phyloP scores from a whole-genome alignment of 1,140 invertebrate genomes.

The Drosophila saltans region DNA sequence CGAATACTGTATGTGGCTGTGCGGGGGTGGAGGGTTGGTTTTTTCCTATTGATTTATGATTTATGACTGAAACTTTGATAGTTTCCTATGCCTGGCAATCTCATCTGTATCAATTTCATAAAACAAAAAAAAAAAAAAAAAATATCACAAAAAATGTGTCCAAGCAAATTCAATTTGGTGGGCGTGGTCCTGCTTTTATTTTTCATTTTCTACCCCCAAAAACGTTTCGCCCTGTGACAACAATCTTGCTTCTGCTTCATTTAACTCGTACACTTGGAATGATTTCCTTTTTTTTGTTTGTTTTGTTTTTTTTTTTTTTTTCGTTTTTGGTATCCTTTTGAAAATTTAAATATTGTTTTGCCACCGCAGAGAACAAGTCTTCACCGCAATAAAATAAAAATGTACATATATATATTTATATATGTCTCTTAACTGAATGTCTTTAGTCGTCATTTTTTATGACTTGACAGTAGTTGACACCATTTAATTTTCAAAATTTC shows the following conservation, averaged over 20 bases:
- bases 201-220: conserved; percentile 30
- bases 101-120: conserved; percentile 68
- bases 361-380: conserved; percentile 48
- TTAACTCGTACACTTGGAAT: conserved; percentile 70
- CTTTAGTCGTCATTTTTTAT: conserved; percentile 73
- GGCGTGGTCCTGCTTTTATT: conserved; percentile 51
- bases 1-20: conserved; percentile 5
- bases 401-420: conserved; percentile 52
- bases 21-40: conserved; percentile 9
- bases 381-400: conserved; percentile 69
- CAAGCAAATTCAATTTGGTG: conserved; percentile 68
- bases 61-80: conserved; percentile 64
- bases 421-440: conserved; percentile 32
- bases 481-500: conserved; percentile 60
- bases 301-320: neutral
- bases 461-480: conserved; percentile 60
- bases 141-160: conserved; percentile 53
- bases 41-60: conserved; percentile 75
- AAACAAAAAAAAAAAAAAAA: neutral
- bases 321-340: conserved; percentile 39
- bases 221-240: conserved; percentile 44
- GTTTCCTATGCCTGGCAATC: conserved; percentile 30
- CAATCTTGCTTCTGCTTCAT: conserved; percentile 82
- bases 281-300: neutral
- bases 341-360: conserved; percentile 81